These are phyloP conservation scores for Salmo trutta DNA, from an alignment of 2,797 vertebrate genomes.

Conservation along the genomic window DNA sequence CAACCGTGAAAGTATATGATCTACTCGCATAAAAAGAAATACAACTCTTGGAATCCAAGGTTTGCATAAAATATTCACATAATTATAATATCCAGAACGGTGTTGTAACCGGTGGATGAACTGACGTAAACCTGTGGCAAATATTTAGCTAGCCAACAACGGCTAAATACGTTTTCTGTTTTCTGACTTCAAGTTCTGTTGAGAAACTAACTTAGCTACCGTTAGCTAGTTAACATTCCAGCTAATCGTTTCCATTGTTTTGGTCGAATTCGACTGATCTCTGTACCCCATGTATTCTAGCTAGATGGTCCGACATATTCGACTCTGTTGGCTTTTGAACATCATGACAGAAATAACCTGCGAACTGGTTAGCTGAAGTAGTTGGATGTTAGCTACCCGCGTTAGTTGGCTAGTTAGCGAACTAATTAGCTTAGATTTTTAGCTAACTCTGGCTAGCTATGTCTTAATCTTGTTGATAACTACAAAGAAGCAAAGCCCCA, in stretches of 20 bases:
- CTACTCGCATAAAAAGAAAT: conserved; percentile 9
- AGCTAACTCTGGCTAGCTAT: not conserved
- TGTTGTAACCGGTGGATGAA: not conserved
- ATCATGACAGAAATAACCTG: too few species aligned
- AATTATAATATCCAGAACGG: not conserved
- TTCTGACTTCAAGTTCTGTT: too few species aligned
- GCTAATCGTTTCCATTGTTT: too few species aligned
- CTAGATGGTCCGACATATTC: too few species aligned
- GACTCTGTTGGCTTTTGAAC: too few species aligned
- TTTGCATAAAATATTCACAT: conserved; percentile 6
- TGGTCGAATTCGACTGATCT: too few species aligned
- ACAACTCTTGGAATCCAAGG: conserved; percentile 25
- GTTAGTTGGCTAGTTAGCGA: not conserved
- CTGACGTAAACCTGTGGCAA: not conserved
- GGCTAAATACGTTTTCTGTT: too few species aligned
- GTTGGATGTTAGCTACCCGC: not conserved
- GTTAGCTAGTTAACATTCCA: too few species aligned
- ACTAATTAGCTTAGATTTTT: not conserved
- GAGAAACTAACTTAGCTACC: too few species aligned
- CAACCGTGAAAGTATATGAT: not conserved
- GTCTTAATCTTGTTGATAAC: not conserved
- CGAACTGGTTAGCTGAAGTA: too few species aligned
- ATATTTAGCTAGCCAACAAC: not conserved
- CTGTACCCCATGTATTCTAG: too few species aligned
- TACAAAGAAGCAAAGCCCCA: not conserved